Base-by-base conservation (phyloP, 2,113 vertebrate species). In the Pogona vitticeps region DNA sequence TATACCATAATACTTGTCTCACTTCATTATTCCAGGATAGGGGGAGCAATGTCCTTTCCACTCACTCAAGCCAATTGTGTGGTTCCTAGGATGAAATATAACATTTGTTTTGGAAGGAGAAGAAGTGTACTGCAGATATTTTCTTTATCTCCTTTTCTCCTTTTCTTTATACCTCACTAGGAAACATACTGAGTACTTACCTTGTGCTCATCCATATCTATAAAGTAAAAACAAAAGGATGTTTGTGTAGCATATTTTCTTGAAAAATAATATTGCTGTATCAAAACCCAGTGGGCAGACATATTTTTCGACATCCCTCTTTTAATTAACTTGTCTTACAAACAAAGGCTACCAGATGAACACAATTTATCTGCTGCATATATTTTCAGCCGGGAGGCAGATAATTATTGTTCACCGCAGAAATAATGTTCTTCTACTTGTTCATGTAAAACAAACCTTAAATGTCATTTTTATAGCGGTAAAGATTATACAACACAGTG, bases 401-500 rank as follows among this genome's bases (percentile, higher is more conserved):
- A 95, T 95, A 94, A 96, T 96, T 96, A 94, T 96, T 95, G 90
- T 82, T 95, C 88, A 93, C 91, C 95, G 84, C 83, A 93, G 91
- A 96, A 96, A 93, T 92, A 92, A 92, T 90, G 88, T 92, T 94
- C 89, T 91, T 94, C 88, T 94, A 94, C 92, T 96, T 94, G 91
- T 84, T 94, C 91, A 91, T 93, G 94, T 96, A 97, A 96, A 96
- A 95, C 92, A 95, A 96, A 96, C 91, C 95, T 96, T 94, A 95
- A 96, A 96, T 95, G 92, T 92, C 90, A 94, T 92, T 96, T 84
- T 96, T 95, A 94, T 76, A 93, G 89, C 26, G 13, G 93, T 95
- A 92, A 96, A 93, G 88, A 95, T 95, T 95, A 90, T 88, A 94
- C 59, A 94, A 86, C 59, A 84, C 76, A 93, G 21, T 80, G 72